Evolutionary conservation across 2,113 vertebrate genomes (phyloP), one percentile per base, ranked within the genome.

Genomic region (Myrmecobius fasciatus): DNA sequence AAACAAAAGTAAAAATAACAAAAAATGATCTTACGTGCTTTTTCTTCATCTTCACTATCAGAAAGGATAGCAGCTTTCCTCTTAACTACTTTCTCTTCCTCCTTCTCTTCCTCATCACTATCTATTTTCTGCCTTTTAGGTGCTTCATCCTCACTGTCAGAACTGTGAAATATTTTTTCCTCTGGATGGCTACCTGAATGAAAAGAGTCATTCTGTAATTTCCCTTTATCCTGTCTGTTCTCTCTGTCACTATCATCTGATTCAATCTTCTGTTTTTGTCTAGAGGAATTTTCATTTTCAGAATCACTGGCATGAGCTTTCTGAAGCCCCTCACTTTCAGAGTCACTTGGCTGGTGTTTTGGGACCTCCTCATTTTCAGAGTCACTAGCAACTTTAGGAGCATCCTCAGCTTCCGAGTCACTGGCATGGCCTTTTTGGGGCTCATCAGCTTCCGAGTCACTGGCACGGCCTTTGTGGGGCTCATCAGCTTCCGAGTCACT

Each of bases 21-120:
- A 93, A 56, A 3, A 3, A 95, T 92, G 48, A 96, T 56, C 98
- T 99, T 98, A 99, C 99, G 95, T 98, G 99, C 93, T 98, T 98
- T 96, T 97, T 99, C 99, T 53, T 98, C 99, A 46, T 99, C 99
- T 92, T 99, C 99, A 31, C 99, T 99, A 98, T 99, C 99, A 17
- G 99, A 99, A 52, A 99, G 98, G 52, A 99, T 97, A 31, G 99
- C 98, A 89, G 99, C 99, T 99, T 99, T 99, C 97, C 99, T 99
- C 98, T 99, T 99, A 36, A 98, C 98, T 90, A 94, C 99, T 97
- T 98, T 99, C 47, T 99, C 98, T 56, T 98, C 99, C 0, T 99
- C 98, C 0, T 99, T 98, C 53, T 98, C 98, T 48, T 97, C 99
- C 11, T 99, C 99, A 97, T 99, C 99, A 8, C 99, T 99, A 94